These are phyloP conservation scores for Lytechinus variegatus DNA, from an alignment of 35 echinoderm and acorn worm genomes.

Conservation along the genomic window DNA sequence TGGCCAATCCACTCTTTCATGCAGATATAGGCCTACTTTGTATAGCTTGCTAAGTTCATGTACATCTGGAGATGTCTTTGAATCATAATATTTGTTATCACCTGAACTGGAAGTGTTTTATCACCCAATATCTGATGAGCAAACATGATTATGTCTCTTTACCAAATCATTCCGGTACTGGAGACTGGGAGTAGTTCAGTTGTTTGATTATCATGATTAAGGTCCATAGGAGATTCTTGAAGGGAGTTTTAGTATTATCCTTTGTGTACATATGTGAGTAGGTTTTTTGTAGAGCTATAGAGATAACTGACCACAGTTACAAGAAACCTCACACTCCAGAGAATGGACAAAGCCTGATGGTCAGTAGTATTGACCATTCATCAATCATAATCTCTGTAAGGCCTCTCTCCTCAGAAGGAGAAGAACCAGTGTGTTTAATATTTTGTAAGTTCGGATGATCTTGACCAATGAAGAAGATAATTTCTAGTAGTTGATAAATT, in stretches of 20 bases:
- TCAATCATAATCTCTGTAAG: not conserved
- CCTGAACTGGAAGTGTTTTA: not conserved
- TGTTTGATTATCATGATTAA: constrained; percentile 4
- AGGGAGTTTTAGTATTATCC: not conserved
- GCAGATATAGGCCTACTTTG: too few species aligned
- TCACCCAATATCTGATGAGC: not conserved
- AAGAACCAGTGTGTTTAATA: too few species aligned
- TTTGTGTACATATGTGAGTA: not conserved
- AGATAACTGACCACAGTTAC: constrained; percentile 17
- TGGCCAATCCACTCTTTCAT: too few species aligned
- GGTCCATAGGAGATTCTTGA: not conserved
- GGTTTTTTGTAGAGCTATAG: not conserved
- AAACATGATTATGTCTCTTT: not conserved
- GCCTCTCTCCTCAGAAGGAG: not conserved
- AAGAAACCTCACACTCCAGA: not conserved
- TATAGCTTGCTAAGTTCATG: too few species aligned
- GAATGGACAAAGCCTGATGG: not conserved
- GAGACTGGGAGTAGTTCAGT: not conserved
- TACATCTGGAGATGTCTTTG: not conserved
- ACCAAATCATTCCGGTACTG: not conserved
- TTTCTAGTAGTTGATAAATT: too few species aligned
- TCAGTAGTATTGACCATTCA: not conserved
- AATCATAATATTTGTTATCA: not conserved
- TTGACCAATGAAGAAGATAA: too few species aligned
- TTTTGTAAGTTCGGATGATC: too few species aligned